Evolutionary conservation across 2,888 invertebrate genomes (phyloP), one percentile per base, ranked within the genome.

Genomic region (Eustalomyia histrio): DNA sequence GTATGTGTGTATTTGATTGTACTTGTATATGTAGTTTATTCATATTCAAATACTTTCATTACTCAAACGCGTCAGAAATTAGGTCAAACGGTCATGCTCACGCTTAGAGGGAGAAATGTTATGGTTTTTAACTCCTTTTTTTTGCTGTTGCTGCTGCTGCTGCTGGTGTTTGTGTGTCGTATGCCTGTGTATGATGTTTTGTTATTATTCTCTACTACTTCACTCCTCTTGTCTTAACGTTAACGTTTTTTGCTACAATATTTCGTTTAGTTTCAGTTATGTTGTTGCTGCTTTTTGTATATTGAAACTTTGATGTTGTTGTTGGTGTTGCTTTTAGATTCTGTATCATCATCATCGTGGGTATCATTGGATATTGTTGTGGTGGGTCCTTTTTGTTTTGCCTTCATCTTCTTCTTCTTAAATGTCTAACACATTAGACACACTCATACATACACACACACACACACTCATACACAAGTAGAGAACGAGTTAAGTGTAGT

Each of bases 51-150:
- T 86, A 65, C 53, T 83, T 87, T 85, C 83, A 86, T 87, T 86
- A 85, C 84, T 85, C 85, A 84, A 78, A 79, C 80, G 83, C 81
- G 79, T 74, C 73, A 78, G 83, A 87, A 89, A 88, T 89, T 89
- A 84, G 89, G 89, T 89, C 89, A 89, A 89, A 88, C 87, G 88
- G 89, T 89, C 89, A 89, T 88, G 87, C 85, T 87, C 85, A 83
- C 84, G 82, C 82, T 83, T 83, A 73, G 80, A 76, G 83, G 80
- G 69, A 78, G 67, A 76, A 76, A 79, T 71, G 69, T 71, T 81
- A 71, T 76, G 78, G 78, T 74, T 78, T 75, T 74, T 52, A 78
- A 81, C 69, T 74, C 73, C 78, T 71, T 74, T 76, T 74, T 82
- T 78, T 75, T 69, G 57, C 55, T 83, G 75, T 50, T 74, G 39